Percentiles rank a stretch among this genome's conserved stretches.
Evolutionary conservation across 2,797 vertebrate species (phyloP).

Genomic region (Balearica regulorum): DNA sequence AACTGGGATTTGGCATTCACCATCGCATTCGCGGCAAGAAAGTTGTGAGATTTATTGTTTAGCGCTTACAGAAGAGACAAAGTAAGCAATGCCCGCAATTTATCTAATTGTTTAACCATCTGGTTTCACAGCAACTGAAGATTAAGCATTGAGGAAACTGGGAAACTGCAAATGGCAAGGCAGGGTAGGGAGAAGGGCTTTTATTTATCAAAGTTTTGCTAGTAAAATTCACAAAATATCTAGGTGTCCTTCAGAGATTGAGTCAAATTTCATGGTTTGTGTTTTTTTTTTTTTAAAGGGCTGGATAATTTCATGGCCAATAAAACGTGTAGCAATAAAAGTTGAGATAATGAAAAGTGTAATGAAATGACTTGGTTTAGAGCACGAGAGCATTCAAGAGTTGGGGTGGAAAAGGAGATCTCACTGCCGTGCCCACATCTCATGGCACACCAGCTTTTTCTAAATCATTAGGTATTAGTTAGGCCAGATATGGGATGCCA

Average conservation of each 20-base stretch:
- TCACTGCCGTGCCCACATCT: neutral
- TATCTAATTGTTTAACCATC: slow-evolving; percentile 82
- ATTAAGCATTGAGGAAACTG: slow-evolving; percentile 60
- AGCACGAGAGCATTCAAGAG: neutral
- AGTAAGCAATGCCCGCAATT: slow-evolving; percentile 42
- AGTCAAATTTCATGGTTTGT: neutral
- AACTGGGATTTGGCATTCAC: slow-evolving; percentile 57
- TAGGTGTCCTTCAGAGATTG: neutral
- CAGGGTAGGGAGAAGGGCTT: neutral
- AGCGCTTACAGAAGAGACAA: slow-evolving; percentile 48
- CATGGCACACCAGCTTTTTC: neutral
- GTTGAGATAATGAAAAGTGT: neutral
- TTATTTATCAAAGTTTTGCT: neutral
- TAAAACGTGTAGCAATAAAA: neutral
- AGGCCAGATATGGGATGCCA: neutral
- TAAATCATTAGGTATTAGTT: neutral
- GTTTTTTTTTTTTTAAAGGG: neutral
- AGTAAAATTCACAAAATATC: neutral
- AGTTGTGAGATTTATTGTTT: slow-evolving; percentile 60
- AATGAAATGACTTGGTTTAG: neutral
- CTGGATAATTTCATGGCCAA: neutral
- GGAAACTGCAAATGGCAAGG: neutral
- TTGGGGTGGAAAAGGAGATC: neutral
- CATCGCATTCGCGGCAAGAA: neutral
- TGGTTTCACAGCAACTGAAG: slow-evolving; percentile 70